A percentile compares a stretch with the other conserved stretches of the same genome.
phyloP scores from a whole-genome alignment of 2,888 invertebrate genomes.

The Himalopsyche tibetana region DNA sequence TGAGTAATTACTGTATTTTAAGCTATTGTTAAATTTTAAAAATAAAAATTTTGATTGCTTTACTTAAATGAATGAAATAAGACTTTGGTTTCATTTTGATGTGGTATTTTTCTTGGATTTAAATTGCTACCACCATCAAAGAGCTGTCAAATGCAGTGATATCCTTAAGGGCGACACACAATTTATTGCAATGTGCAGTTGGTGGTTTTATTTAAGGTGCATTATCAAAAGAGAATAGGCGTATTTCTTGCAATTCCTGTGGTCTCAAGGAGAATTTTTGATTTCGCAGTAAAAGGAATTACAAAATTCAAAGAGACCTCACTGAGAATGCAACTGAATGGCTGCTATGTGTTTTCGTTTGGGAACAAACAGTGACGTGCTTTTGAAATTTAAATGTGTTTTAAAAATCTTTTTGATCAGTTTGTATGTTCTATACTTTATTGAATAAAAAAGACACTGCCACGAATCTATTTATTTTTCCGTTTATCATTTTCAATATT shows the following conservation, averaged over 20 bases:
- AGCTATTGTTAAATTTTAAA: too few relatives aligned
- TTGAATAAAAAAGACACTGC: too few relatives aligned
- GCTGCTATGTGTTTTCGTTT: neutral
- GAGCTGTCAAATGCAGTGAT: neutral
- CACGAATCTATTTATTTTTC: too few relatives aligned
- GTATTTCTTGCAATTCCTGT: slow-evolving; percentile 42
- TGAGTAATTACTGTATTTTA: too few relatives aligned
- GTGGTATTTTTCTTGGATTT: neutral
- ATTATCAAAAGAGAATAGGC: slow-evolving; percentile 14
- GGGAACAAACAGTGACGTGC: neutral
- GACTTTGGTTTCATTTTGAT: neutral
- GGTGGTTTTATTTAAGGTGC: neutral
- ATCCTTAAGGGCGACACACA: neutral
- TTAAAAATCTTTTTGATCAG: too few relatives aligned
- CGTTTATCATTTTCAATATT: too few relatives aligned
- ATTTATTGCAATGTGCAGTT: neutral
- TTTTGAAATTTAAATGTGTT: neutral
- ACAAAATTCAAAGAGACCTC: neutral
- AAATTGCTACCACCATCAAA: slow-evolving; percentile 1
- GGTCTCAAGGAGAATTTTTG: slow-evolving; percentile 42
- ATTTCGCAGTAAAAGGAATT: neutral
- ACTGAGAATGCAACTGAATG: neutral
- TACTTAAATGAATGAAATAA: neutral
- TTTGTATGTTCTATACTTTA: too few relatives aligned
- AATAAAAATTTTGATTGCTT: too few relatives aligned